Percentiles rank a stretch among this genome's conserved stretches.
These are phyloP conservation scores for Lamproptera curius DNA, from an alignment of 2,888 invertebrate genomes.

Conservation along the genomic window DNA sequence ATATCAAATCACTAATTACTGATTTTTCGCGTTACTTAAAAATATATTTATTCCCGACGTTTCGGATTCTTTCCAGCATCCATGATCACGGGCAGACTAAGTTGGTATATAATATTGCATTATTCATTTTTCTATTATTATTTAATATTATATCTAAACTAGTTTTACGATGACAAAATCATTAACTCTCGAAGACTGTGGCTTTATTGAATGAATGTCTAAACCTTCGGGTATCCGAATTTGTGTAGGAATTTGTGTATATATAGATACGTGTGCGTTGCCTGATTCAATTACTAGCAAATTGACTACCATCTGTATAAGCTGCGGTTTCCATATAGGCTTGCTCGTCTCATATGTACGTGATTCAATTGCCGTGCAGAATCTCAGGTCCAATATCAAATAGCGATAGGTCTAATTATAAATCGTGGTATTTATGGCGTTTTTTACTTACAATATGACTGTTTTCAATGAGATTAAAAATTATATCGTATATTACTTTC, in stretches of 20 bases:
- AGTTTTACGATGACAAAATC: background rate
- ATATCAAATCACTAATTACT: too few relatives aligned
- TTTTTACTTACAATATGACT: too few relatives aligned
- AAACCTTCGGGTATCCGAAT: conserved; percentile 29
- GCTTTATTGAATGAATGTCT: conserved; percentile 46
- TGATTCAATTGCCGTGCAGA: background rate
- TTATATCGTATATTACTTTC: too few relatives aligned
- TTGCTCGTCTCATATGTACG: conserved; percentile 9
- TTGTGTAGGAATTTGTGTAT: conserved; percentile 37
- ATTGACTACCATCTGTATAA: conserved; percentile 62
- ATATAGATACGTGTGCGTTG: conserved; percentile 50
- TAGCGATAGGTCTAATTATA: too few relatives aligned
- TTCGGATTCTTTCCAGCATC: too few relatives aligned
- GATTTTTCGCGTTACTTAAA: too few relatives aligned
- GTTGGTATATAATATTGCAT: too few relatives aligned
- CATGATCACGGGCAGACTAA: too few relatives aligned
- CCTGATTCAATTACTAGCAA: conserved; percentile 66
- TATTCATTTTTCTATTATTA: too few relatives aligned
- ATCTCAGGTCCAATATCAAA: background rate
- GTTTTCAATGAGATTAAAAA: too few relatives aligned
- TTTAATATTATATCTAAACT: background rate
- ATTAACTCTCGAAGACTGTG: conserved; percentile 32
- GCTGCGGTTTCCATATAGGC: conserved; percentile 43
- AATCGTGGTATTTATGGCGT: too few relatives aligned
- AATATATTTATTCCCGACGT: too few relatives aligned